phyloP scores from a whole-genome alignment of 2,888 invertebrate species.

The Asteroscopus sphinx region DNA sequence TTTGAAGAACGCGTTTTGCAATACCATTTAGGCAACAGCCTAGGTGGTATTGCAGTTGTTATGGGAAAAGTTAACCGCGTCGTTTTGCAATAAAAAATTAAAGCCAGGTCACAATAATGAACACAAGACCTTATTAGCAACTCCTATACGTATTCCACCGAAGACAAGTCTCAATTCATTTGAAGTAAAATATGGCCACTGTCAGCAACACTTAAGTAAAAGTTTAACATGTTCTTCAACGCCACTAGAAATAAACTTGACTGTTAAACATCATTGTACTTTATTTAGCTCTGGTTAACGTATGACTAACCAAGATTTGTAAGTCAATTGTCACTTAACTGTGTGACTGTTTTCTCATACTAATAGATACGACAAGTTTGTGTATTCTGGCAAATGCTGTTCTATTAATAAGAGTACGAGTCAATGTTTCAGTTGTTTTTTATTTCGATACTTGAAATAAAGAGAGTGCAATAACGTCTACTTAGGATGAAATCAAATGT shows the following conservation, averaged over 20 bases:
- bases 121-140: neutral
- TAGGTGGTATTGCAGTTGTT: too few relatives aligned
- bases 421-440: constrained; percentile 14
- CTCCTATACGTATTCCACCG: neutral
- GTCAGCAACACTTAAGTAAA: neutral
- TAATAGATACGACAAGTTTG: constrained; percentile 37
- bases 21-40: too few relatives aligned
- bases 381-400: constrained; percentile 16
- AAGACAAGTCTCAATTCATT: neutral
- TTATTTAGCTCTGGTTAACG: constrained; percentile 16
- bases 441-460: too few relatives aligned
- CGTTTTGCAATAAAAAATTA: too few relatives aligned
- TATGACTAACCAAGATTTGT: constrained; percentile 42
- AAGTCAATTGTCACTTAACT: constrained; percentile 46
- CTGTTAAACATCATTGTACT: constrained; percentile 6
- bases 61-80: too few relatives aligned
- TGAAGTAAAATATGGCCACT: neutral
- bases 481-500: too few relatives aligned
- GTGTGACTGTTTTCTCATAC: constrained; percentile 38
- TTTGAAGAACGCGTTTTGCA: too few relatives aligned
- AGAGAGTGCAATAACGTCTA: too few relatives aligned
- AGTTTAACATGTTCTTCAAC: neutral
- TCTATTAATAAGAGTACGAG: constrained; percentile 28
- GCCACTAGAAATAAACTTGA: neutral
- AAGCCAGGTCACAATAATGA: too few relatives aligned